A percentile compares a stretch with the other conserved stretches of the same genome.
These are phyloP conservation scores for Ploceus nigricollis DNA, from an alignment of 2,113 vertebrate species.

Conservation along the genomic window DNA sequence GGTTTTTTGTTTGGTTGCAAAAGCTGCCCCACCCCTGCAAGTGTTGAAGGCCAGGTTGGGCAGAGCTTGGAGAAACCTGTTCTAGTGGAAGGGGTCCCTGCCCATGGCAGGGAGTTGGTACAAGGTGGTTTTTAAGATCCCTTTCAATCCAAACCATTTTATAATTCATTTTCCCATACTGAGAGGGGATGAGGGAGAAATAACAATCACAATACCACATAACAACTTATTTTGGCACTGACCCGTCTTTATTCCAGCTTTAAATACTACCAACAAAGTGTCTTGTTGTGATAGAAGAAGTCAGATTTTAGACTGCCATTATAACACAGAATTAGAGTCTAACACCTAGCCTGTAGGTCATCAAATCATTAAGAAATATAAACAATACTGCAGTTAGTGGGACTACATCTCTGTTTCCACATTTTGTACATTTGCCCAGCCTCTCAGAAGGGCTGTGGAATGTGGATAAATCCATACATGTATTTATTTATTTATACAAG, in stretches of 20 bases:
- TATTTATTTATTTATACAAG: not conserved
- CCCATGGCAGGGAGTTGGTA: not conserved
- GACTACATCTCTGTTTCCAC: not conserved
- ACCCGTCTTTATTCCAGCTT: not conserved
- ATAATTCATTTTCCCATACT: not conserved
- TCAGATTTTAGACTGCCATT: not conserved
- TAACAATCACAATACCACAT: not conserved
- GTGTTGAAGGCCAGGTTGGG: not conserved
- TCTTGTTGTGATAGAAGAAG: not conserved
- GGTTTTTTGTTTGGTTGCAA: not conserved
- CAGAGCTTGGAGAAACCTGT: not conserved
- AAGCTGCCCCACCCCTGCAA: not conserved
- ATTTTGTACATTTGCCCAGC: not conserved
- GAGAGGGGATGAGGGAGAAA: not conserved
- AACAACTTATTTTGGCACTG: not conserved
- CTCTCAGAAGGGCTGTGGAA: not conserved
- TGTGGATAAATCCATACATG: not conserved
- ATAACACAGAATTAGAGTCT: not conserved
- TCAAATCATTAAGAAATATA: not conserved
- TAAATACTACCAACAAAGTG: not conserved
- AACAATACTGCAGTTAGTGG: not conserved
- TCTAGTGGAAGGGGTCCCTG: not conserved
- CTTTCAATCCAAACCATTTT: not conserved
- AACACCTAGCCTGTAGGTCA: not conserved
- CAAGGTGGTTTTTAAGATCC: not conserved